Evolutionary conservation across 2,888 invertebrate genomes (phyloP).

Genomic region (Eutolmus rufibarbis): DNA sequence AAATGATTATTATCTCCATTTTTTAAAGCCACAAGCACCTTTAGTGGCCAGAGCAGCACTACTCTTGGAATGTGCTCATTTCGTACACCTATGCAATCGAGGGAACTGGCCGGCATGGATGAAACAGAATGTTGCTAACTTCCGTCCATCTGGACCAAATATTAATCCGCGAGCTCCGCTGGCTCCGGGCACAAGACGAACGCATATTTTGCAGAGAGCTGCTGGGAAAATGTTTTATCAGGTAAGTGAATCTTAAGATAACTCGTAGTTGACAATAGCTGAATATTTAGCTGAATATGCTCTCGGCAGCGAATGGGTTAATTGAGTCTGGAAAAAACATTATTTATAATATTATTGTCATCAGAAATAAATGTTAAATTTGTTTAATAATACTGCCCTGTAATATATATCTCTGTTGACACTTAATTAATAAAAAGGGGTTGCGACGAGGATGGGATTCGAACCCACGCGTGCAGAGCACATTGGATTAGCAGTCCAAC

Average conservation of each 20-base stretch:
- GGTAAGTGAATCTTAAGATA: too few relatives aligned
- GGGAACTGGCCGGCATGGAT: conserved; percentile 99
- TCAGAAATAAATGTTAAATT: too few relatives aligned
- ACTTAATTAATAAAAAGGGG: conserved; percentile 42
- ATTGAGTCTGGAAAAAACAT: too few relatives aligned
- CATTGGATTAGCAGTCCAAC: conserved; percentile 87
- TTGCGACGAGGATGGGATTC: conserved; percentile 80
- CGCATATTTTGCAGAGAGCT: conserved; percentile 80
- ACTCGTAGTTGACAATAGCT: too few relatives aligned
- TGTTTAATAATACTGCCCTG: too few relatives aligned
- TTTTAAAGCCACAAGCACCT: conserved; percentile 85
- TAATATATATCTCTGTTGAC: too few relatives aligned
- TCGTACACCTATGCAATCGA: conserved; percentile 97
- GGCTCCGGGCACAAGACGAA: conserved; percentile 69
- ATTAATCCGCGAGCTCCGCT: conserved; percentile 61
- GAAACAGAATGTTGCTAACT: conserved; percentile 82
- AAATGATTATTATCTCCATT: conserved; percentile 26
- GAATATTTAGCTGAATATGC: too few relatives aligned
- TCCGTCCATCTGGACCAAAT: conserved; percentile 72
- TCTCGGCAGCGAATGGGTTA: too few relatives aligned
- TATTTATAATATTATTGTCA: too few relatives aligned
- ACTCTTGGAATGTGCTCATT: conserved; percentile 92
- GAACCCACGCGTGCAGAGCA: conserved; percentile 86
- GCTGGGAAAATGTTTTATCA: conserved; percentile 98
- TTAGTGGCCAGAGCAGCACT: conserved; percentile 91